These are phyloP conservation scores for Tenualosa ilisha DNA, from an alignment of 2,797 vertebrate species.

Conservation along the genomic window DNA sequence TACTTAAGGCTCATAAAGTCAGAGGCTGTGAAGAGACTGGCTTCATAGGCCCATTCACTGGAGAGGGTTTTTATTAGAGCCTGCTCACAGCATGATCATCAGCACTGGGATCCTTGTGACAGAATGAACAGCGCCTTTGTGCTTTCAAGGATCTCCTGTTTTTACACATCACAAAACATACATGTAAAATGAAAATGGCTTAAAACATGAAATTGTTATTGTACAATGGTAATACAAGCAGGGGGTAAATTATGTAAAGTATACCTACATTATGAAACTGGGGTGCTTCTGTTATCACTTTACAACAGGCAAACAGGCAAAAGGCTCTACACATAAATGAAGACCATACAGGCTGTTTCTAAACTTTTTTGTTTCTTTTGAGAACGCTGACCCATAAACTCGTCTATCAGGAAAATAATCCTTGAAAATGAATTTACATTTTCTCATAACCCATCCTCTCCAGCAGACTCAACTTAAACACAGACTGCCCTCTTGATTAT, in stretches of 20 bases:
- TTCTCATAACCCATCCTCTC: too few species aligned
- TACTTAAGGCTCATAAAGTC: constrained; percentile 62
- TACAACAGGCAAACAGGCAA: neutral
- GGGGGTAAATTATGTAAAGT: too few species aligned
- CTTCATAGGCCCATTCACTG: constrained; percentile 30
- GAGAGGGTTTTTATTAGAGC: constrained; percentile 44
- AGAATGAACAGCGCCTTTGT: neutral
- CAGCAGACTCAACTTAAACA: neutral
- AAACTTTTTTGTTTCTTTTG: too few species aligned
- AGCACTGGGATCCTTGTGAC: neutral
- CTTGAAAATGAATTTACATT: too few species aligned
- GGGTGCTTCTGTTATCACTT: neutral
- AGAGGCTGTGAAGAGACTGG: constrained; percentile 49
- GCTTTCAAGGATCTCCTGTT: neutral
- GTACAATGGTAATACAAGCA: too few species aligned
- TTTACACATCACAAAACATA: neutral
- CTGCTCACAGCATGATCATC: constrained; percentile 34
- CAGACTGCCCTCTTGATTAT: neutral
- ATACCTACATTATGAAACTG: neutral
- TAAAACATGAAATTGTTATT: neutral
- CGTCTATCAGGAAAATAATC: too few species aligned
- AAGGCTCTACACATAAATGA: neutral
- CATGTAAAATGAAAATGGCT: neutral
- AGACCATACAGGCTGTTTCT: too few species aligned
- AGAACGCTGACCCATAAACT: too few species aligned